Evolutionary conservation across 2,113 vertebrate species (phyloP).

Genomic region (Rhipidura dahli): DNA sequence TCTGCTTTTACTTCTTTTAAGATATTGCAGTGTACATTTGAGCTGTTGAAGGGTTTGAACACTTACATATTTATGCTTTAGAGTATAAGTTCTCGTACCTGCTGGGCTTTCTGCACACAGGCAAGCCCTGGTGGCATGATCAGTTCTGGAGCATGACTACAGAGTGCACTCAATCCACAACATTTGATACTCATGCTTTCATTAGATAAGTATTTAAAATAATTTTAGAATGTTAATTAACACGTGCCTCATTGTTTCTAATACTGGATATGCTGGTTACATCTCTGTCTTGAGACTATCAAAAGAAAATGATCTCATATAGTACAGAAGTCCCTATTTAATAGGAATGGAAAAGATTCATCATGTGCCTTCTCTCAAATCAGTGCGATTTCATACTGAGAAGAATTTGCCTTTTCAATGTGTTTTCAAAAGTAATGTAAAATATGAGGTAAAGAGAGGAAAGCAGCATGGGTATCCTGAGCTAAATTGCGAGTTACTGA

Average conservation of each 20-base stretch:
- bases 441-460: neutral
- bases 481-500: neutral
- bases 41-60: neutral
- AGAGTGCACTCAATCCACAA: neutral
- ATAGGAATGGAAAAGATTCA: neutral
- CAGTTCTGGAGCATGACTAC: neutral
- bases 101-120: neutral
- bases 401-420: neutral
- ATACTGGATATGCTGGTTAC: neutral
- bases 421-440: neutral
- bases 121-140: neutral
- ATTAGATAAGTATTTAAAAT: neutral
- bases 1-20: neutral
- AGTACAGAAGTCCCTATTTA: neutral
- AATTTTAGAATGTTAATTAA: neutral
- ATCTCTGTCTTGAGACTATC: neutral
- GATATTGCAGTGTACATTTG: neutral
- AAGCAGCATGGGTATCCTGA: neutral
- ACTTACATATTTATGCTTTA: neutral
- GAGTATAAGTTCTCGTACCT: neutral
- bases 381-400: neutral
- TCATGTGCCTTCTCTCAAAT: neutral
- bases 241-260: neutral
- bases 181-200: neutral
- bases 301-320: neutral